Base-by-base conservation (phyloP, 2,797 vertebrate species). In the Yasuhikotakia modesta region DNA sequence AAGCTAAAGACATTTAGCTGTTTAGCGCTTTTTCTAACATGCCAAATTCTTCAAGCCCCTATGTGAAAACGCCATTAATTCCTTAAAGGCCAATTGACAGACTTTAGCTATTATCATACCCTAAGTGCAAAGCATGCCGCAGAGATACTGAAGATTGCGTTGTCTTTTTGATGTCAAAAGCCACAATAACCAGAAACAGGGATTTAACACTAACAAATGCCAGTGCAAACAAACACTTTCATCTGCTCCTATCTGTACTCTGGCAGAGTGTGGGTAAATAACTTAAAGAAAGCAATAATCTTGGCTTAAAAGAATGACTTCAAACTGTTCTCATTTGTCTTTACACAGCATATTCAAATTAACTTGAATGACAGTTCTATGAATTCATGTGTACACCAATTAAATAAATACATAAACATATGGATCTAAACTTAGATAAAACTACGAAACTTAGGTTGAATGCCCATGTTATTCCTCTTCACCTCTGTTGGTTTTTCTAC, bases 191-290 rank as follows among this genome's bases (percentile, higher is more conserved):
- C 67, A 86, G 63, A 39, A 85, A 55, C 64, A 79, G 50, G 52
- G 82, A 82, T 85, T 70, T 76, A 78, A 74, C 66, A 45, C 70
- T 78, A 79, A 74, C 71, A 79, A 83, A 85, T 74, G 87, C 86
- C 87, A 87, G 79, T 30, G 78, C 73, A 87, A 88, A 86, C 78
- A 85, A 84, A 85, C 74, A 80, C 64, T 61, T 63, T 57, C 74
- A 76, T 80, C 69, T 73, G 45, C 32, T 78, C 64, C 55, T 76
- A 57, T 69, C 65, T 81, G 35, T 73, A 64, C 71, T 67, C 48
- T 79, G 63, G 66, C 66, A 1, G n/a, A 68, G 39, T 55, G 7
- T 69, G 65, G 50, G 74, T 58, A 76, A 69, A 77, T 63, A 70
- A 77, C 45, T 45, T 55, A 63, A 70, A 80, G 67, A 17, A 70